phyloP scores from a whole-genome alignment of 2,797 vertebrate species.

The Sarcophilus harrisii region DNA sequence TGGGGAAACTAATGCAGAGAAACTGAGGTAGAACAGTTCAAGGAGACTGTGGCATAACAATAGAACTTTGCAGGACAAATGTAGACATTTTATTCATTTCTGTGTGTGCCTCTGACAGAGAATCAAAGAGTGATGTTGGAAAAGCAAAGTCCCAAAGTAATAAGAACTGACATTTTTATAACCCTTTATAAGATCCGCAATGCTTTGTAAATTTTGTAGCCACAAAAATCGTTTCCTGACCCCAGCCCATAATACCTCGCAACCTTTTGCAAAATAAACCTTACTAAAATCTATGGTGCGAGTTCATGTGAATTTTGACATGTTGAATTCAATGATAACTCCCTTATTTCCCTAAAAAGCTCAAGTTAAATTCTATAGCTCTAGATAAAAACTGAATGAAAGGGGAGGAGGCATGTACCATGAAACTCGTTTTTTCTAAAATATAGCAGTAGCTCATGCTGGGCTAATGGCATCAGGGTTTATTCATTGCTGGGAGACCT shows the following conservation, averaged over 20 bases:
- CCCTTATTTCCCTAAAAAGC: neutral
- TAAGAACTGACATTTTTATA: neutral
- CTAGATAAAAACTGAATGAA: slow-evolving; percentile 10
- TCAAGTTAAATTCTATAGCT: neutral
- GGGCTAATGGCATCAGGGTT: neutral
- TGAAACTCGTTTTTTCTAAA: neutral
- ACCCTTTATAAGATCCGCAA: neutral
- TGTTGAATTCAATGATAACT: neutral
- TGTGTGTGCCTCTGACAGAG: neutral
- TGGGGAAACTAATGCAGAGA: too few relatives aligned
- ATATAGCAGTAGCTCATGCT: neutral
- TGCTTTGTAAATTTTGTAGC: neutral
- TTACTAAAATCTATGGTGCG: neutral
- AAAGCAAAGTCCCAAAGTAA: neutral
- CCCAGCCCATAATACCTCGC: neutral
- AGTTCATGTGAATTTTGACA: neutral
- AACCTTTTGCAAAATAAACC: neutral
- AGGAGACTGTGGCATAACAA: neutral
- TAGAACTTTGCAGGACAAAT: neutral
- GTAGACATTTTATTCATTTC: neutral
- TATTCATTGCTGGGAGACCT: neutral
- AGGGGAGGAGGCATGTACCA: neutral
- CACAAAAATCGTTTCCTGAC: neutral
- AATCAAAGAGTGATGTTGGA: neutral
- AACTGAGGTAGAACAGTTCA: too few relatives aligned